These are phyloP conservation scores for Dinomys branickii DNA, from an alignment of 2,113 vertebrate genomes.

Conservation along the genomic window DNA sequence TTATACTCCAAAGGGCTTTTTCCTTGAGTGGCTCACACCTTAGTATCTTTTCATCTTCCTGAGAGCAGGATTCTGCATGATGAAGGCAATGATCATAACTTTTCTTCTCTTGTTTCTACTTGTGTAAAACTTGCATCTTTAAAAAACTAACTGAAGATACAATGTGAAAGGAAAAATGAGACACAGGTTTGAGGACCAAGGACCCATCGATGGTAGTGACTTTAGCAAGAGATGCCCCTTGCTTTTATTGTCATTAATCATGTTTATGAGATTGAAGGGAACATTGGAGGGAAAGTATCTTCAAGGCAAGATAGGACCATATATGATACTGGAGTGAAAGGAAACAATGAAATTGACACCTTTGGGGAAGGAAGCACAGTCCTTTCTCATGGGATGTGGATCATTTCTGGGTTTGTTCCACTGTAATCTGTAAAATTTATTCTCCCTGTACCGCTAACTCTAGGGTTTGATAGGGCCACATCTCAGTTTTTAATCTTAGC, in stretches of 20 bases:
- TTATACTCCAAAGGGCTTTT: slow-evolving; percentile 47
- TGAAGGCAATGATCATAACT: slow-evolving; percentile 50
- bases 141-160: slow-evolving; percentile 61
- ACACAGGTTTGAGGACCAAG: slow-evolving; percentile 63
- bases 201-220: slow-evolving; percentile 22
- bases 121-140: slow-evolving; percentile 50
- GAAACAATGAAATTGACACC: slow-evolving; percentile 5
- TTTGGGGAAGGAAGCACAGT: slow-evolving; percentile 41
- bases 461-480: slow-evolving; percentile 60
- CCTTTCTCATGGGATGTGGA: slow-evolving; percentile 7
- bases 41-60: slow-evolving; percentile 30
- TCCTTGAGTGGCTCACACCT: slow-evolving; percentile 36
- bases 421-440: slow-evolving; percentile 9
- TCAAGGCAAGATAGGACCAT: slow-evolving; percentile 51
- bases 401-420: slow-evolving; percentile 44
- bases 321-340: background rate
- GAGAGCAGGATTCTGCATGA: slow-evolving; percentile 41
- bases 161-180: slow-evolving; percentile 54
- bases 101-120: slow-evolving; percentile 58
- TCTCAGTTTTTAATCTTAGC: slow-evolving; percentile 69
- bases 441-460: slow-evolving; percentile 47
- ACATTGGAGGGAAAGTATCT: slow-evolving; percentile 39
- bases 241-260: slow-evolving; percentile 44
- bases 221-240: slow-evolving; percentile 61
- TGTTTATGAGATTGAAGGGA: slow-evolving; percentile 43